These are phyloP conservation scores for Hippasteria phrygiana DNA, from an alignment of 53 echinoderm and acorn worm species.

Conservation along the genomic window DNA sequence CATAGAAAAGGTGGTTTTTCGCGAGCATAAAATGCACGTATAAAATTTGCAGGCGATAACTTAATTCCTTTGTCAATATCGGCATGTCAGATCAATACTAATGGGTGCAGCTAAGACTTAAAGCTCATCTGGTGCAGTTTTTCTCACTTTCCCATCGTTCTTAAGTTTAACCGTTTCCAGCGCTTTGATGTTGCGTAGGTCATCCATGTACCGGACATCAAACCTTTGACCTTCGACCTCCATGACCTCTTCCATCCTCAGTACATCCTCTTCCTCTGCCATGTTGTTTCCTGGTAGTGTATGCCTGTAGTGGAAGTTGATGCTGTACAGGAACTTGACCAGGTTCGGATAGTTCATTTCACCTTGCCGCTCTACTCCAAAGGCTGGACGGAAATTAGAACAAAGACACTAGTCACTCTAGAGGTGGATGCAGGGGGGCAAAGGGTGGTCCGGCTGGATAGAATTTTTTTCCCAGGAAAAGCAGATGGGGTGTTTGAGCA, in stretches of 20 bases:
- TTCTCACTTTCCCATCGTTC: conserved; percentile 7
- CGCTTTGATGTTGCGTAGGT: conserved; percentile 20
- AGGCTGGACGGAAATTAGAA: too few relatives aligned
- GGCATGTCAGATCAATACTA: too few relatives aligned
- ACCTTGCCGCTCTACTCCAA: conserved; percentile 40
- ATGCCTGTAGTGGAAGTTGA: conserved; percentile 46
- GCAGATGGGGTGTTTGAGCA: too few relatives aligned
- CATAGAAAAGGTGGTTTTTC: too few relatives aligned
- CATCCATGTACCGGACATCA: conserved; percentile 61
- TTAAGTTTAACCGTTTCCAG: background rate
- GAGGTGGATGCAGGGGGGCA: too few relatives aligned
- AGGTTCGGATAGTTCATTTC: conserved; percentile 56
- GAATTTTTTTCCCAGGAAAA: too few relatives aligned
- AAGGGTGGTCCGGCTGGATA: too few relatives aligned
- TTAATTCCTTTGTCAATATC: too few relatives aligned
- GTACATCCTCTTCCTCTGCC: conserved; percentile 56
- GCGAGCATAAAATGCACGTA: too few relatives aligned
- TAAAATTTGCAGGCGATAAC: too few relatives aligned
- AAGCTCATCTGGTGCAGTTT: background rate
- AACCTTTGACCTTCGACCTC: conserved; percentile 63
- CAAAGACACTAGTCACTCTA: background rate
- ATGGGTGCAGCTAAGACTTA: too few relatives aligned
- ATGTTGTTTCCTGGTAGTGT: conserved; percentile 62
- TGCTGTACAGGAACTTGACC: conserved; percentile 61
- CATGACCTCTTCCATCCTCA: conserved; percentile 66